phyloP scores from a whole-genome alignment of 2,113 vertebrate species.

The Colistium nudipinnis region DNA sequence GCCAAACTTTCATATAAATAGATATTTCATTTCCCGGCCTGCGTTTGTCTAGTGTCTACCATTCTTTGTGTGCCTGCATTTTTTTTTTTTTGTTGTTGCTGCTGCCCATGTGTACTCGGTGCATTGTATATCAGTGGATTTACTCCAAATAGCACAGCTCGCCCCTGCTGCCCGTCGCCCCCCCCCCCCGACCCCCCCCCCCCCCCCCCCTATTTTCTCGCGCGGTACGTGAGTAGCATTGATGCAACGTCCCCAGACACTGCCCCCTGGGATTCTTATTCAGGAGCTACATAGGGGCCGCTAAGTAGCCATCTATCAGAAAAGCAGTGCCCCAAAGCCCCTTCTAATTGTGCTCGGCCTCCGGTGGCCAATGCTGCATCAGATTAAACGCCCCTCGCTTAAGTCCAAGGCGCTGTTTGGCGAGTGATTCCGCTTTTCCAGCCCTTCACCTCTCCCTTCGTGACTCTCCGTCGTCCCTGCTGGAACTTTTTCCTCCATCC shows the following conservation, averaged over 20 bases:
- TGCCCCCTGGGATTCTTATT: slow-evolving; percentile 67
- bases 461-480: slow-evolving; percentile 2
- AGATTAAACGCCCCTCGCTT: slow-evolving; percentile 65
- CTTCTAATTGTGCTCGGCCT: slow-evolving; percentile 72
- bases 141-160: slow-evolving; percentile 71
- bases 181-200: too few relatives aligned
- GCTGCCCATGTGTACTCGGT: slow-evolving; percentile 51
- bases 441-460: slow-evolving; percentile 24
- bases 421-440: slow-evolving; percentile 40
- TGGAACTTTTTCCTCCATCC: slow-evolving; percentile 35
- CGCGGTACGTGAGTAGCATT: slow-evolving; percentile 74
- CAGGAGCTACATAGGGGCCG: slow-evolving; percentile 62
- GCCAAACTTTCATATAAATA: slow-evolving; percentile 20
- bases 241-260: slow-evolving; percentile 63
- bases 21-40: slow-evolving; percentile 18
- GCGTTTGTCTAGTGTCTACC: slow-evolving; percentile 19
- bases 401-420: slow-evolving; percentile 63
- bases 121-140: slow-evolving; percentile 66
- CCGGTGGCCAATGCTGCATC: slow-evolving; percentile 64
- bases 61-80: slow-evolving; percentile 36
- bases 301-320: slow-evolving; percentile 77
- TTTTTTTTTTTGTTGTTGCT: slow-evolving; percentile 14
- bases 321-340: slow-evolving; percentile 72
- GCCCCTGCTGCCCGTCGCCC: slow-evolving; percentile 45
- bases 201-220: slow-evolving; percentile 65